phyloP scores from a whole-genome alignment of 1,140 invertebrate species.

The Drosophila tristis region DNA sequence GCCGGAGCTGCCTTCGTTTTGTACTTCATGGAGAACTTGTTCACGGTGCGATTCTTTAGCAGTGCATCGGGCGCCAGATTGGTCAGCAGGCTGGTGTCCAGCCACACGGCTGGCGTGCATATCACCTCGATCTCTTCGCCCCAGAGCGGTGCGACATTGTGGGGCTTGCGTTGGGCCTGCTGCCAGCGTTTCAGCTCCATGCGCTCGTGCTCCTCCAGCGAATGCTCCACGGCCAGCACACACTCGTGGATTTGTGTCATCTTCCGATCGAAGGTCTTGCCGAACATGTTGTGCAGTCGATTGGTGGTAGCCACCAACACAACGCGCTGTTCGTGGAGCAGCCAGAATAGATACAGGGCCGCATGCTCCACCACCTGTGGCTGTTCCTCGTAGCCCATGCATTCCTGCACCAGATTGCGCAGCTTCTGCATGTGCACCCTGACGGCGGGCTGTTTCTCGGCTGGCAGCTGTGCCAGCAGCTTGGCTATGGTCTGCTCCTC shows the following conservation, averaged over 20 bases:
- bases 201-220: slow-evolving; percentile 65
- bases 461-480: slow-evolving; percentile 61
- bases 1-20: slow-evolving; percentile 82
- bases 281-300: slow-evolving; percentile 67
- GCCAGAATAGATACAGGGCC: slow-evolving; percentile 71
- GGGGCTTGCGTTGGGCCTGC: slow-evolving; percentile 33
- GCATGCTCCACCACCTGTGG: slow-evolving; percentile 80
- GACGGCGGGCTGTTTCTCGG: slow-evolving; percentile 52
- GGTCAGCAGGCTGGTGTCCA: slow-evolving; percentile 62
- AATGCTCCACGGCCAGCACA: slow-evolving; percentile 49
- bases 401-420: slow-evolving; percentile 75
- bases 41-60: slow-evolving; percentile 60
- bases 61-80: slow-evolving; percentile 55
- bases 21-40: slow-evolving; percentile 73
- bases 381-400: slow-evolving; percentile 81
- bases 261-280: slow-evolving; percentile 73
- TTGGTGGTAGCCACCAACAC: slow-evolving; percentile 69
- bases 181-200: slow-evolving; percentile 61
- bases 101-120: slow-evolving; percentile 18
- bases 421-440: slow-evolving; percentile 76
- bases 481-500: slow-evolving; percentile 63
- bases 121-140: slow-evolving; percentile 61
- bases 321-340: slow-evolving; percentile 70
- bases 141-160: slow-evolving; percentile 48
- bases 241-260: slow-evolving; percentile 61